These are phyloP conservation scores for Chalcosyrphus nemorum DNA, from an alignment of 2,888 invertebrate genomes.

Conservation along the genomic window DNA sequence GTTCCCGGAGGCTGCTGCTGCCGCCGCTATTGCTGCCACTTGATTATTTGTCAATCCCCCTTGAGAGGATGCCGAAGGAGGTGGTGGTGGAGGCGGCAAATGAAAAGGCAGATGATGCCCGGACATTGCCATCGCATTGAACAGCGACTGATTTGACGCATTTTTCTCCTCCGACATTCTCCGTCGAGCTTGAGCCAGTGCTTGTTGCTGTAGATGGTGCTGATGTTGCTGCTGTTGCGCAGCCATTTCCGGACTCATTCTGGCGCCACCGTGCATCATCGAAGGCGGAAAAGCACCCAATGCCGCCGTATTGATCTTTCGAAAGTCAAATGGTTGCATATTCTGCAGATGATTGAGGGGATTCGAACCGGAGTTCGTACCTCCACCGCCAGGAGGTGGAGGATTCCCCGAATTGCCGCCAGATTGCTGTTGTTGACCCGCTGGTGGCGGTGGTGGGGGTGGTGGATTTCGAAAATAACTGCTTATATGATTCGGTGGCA, in stretches of 20 bases:
- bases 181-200: constrained; percentile 82
- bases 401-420: constrained; percentile 70
- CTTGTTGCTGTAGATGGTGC: constrained; percentile 78
- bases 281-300: constrained; percentile 82
- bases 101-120: constrained; percentile 85
- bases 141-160: constrained; percentile 84
- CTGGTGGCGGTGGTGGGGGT: constrained; percentile 75
- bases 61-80: constrained; percentile 79
- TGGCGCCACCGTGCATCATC: constrained; percentile 75
- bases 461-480: constrained; percentile 79
- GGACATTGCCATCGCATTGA: constrained; percentile 84
- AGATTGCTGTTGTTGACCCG: constrained; percentile 75
- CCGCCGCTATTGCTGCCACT: constrained; percentile 84
- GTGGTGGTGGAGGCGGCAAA: constrained; percentile 86
- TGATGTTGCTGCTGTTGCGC: constrained; percentile 79
- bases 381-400: constrained; percentile 30
- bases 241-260: constrained; percentile 79
- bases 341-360: constrained; percentile 95
- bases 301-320: constrained; percentile 85
- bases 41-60: constrained; percentile 84
- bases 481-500: constrained; percentile 75
- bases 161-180: constrained; percentile 83
- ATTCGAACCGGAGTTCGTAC: constrained; percentile 81
- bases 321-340: constrained; percentile 97
- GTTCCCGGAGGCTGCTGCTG: constrained; percentile 86